phyloP scores from a whole-genome alignment of 2,888 invertebrate species.

The Orthosia gothica region DNA sequence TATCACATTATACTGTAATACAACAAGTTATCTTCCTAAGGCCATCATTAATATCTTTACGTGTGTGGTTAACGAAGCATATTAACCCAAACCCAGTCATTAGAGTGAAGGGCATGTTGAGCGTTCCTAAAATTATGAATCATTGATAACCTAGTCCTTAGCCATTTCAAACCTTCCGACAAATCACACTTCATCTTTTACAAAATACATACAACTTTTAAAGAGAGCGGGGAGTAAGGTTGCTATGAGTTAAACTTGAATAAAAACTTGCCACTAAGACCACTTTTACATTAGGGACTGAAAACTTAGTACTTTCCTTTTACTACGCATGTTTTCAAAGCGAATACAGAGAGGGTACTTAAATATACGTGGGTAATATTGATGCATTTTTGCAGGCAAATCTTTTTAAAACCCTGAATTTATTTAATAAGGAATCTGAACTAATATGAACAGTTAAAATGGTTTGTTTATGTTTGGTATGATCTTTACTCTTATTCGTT shows the following conservation, averaged over 20 bases:
- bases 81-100: no score
- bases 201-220: conserved; percentile 3
- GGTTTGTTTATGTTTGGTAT: no score
- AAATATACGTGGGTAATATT: conserved; percentile 9
- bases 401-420: not conserved
- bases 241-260: conserved; percentile 12
- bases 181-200: not conserved
- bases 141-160: not conserved
- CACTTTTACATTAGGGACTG: conserved; percentile 31
- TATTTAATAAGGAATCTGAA: not conserved
- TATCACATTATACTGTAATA: no score
- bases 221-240: not conserved
- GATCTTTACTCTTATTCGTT: no score
- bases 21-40: no score
- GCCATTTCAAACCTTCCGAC: no score
- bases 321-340: conserved; percentile 25
- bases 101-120: no score
- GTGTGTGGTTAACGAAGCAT: no score
- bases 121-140: not conserved
- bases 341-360: conserved; percentile 22
- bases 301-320: conserved; percentile 35
- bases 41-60: no score
- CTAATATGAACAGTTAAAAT: no score
- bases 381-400: not conserved
- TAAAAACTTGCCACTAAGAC: conserved; percentile 30